Evolutionary conservation across 2,888 invertebrate genomes (phyloP).

Genomic region (Plagiodera versicolora): DNA sequence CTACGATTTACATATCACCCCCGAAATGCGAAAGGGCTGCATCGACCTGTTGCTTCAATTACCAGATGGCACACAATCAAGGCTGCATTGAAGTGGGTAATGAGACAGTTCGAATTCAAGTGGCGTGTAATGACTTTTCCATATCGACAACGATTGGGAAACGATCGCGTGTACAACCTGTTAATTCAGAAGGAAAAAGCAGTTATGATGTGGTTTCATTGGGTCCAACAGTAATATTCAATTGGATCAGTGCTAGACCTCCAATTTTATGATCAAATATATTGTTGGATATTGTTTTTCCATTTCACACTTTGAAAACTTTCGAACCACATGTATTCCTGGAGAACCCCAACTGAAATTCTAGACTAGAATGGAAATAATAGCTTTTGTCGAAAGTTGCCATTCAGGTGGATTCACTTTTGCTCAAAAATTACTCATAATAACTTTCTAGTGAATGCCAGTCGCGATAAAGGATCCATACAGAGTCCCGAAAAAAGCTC

Average conservation of each 20-base stretch:
- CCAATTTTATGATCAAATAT: too few species aligned
- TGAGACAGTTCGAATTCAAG: slow-evolving; percentile 9
- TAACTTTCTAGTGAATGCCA: background rate
- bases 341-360: too few species aligned
- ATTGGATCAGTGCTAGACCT: too few species aligned
- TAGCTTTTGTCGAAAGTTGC: too few species aligned
- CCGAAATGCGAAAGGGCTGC: slow-evolving; percentile 4
- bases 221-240: too few species aligned
- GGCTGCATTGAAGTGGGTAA: slow-evolving; percentile 1
- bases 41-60: slow-evolving; percentile 11
- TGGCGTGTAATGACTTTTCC: slow-evolving; percentile 7
- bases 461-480: background rate
- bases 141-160: background rate
- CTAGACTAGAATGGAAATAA: too few species aligned
- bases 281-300: too few species aligned
- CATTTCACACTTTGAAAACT: too few species aligned
- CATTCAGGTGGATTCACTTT: too few species aligned
- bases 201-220: too few species aligned
- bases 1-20: background rate
- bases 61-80: slow-evolving; percentile 1
- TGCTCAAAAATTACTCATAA: background rate
- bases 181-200: background rate
- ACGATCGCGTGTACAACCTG: background rate
- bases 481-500: background rate
- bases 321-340: too few species aligned